Evolutionary conservation across 1,140 invertebrate genomes (phyloP), one percentile per base, ranked within the genome.

Genomic region (Zaprionus africanus): DNA sequence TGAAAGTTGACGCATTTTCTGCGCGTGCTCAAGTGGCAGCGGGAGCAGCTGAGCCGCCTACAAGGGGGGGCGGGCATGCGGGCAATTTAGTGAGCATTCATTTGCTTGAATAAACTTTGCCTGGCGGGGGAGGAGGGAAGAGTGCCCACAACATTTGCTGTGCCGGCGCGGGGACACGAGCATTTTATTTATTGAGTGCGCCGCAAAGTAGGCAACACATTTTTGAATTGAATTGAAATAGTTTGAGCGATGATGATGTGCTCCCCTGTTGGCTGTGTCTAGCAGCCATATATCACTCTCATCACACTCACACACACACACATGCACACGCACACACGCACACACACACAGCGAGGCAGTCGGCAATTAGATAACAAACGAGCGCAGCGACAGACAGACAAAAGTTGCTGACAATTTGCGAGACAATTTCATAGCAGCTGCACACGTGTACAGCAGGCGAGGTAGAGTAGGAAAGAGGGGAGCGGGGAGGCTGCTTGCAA

Each of bases 21-120:
- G 73, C 81, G 82, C 82, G 82, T 84, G 82, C 82, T 81, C 65
- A 84, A 84, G 82, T 85, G 72, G 41, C 43, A 74, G 59, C n/a
- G 22, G 17, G 19, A 51, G 34, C 15, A 17, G 41, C 4, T 38
- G 12, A 38, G 7, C 38, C 28, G n/a, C 9, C 31, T 34, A 34
- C 31, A 3, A 15, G 19, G 19, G 17, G 19, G 19, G 17, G 22
- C n/a, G 26, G 12, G 19, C 13, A 2, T 53, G 9, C 17, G 49
- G n/a, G 9, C 53, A 56, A 64, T 51, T 51, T 38, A 38, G 63
- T 53, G 51, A 17, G 41, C 28, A 54, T 69, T 69, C 54, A 68
- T 49, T 46, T 63, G 59, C 34, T 60, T 64, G 63, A 73, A 59
- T 28, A 73, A 66, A 67, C 60, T 72, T 72, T 59, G 60, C 15